Evolutionary conservation across 2,888 invertebrate species (phyloP).

Genomic region (Mechanitis mazaeus): DNA sequence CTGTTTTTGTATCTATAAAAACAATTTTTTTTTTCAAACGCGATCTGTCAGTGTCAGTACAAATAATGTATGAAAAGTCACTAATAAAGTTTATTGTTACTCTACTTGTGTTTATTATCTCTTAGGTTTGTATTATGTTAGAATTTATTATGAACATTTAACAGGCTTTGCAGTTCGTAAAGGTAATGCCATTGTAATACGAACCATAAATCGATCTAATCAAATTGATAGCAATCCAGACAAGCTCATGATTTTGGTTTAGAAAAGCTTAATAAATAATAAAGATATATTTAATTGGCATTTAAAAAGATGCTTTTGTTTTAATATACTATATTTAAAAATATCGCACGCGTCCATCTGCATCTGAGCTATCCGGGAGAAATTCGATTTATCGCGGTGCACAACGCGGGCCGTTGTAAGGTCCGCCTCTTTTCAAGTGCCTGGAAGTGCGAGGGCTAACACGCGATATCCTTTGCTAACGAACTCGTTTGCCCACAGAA

Average conservation of each 20-base stretch:
- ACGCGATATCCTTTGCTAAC: slow-evolving; percentile 54
- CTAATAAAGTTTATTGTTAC: slow-evolving; percentile 24
- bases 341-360: slow-evolving; percentile 58
- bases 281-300: not conserved
- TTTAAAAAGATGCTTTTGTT: slow-evolving; percentile 25
- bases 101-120: slow-evolving; percentile 23
- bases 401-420: slow-evolving; percentile 62
- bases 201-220: slow-evolving; percentile 15
- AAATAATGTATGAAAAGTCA: slow-evolving; percentile 13
- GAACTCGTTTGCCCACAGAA: slow-evolving; percentile 47
- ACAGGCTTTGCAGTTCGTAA: slow-evolving; percentile 25
- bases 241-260: too few species aligned
- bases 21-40: too few species aligned
- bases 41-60: not conserved
- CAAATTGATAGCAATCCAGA: too few species aligned
- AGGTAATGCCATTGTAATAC: slow-evolving; percentile 25
- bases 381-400: slow-evolving; percentile 62
- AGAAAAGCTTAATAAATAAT: too few species aligned
- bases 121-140: slow-evolving; percentile 25
- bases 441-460: slow-evolving; percentile 48
- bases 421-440: slow-evolving; percentile 54
- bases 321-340: slow-evolving; percentile 38
- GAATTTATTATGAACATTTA: slow-evolving; percentile 31
- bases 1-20: not conserved
- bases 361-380: slow-evolving; percentile 58